Evolutionary conservation across 2,113 vertebrate species (phyloP).

Genomic region (Hydrolagus affinis): DNA sequence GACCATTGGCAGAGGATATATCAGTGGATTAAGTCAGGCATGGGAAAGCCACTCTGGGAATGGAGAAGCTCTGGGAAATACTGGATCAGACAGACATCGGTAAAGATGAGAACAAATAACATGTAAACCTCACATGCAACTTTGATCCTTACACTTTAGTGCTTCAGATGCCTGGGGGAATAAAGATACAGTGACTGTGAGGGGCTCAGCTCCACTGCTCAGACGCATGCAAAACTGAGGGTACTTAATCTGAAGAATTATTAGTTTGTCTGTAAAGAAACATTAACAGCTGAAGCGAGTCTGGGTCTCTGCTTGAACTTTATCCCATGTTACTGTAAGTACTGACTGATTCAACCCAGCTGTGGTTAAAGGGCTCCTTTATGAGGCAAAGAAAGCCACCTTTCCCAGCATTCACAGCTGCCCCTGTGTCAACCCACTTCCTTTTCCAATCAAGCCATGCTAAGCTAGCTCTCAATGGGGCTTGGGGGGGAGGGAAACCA

Average conservation of each 20-base stretch:
- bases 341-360: conserved; percentile 30
- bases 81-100: too few species aligned
- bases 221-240: background rate
- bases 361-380: conserved; percentile 23
- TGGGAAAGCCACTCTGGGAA: too few species aligned
- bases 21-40: too few species aligned
- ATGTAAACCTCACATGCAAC: too few species aligned
- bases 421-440: conserved; percentile 13
- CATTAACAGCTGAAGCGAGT: background rate
- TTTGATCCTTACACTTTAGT: too few species aligned
- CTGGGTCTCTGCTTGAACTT: conserved; percentile 27
- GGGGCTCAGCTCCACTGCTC: background rate
- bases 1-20: too few species aligned
- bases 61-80: too few species aligned
- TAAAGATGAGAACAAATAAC: too few species aligned
- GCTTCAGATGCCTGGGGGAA: too few species aligned
- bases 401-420: conserved; percentile 28
- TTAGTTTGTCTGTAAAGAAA: conserved; percentile 30
- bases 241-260: conserved; percentile 28
- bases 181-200: too few species aligned
- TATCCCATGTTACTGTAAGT: conserved; percentile 29
- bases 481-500: background rate
- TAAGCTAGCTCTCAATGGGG: conserved; percentile 21
- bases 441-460: conserved; percentile 21
- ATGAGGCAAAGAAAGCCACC: conserved; percentile 22